These are phyloP conservation scores for Psammodynastes pulverulentus DNA, from an alignment of 2,113 vertebrate species.

Conservation along the genomic window DNA sequence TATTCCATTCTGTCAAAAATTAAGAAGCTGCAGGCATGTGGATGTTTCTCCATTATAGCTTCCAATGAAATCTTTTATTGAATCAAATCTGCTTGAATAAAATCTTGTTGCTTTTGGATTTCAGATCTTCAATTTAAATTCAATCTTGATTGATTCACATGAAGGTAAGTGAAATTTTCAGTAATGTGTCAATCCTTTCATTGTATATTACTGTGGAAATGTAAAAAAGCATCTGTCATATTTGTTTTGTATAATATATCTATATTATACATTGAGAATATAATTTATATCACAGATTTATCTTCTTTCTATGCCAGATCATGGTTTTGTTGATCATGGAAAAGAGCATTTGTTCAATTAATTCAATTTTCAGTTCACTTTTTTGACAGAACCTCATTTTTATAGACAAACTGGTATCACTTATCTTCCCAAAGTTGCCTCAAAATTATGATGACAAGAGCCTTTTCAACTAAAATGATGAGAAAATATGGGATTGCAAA, in stretches of 20 bases:
- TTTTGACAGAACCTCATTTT: background rate
- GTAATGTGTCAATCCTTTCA: background rate
- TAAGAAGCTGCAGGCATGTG: background rate
- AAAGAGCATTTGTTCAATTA: background rate
- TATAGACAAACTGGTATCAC: background rate
- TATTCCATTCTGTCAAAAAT: background rate
- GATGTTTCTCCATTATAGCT: background rate
- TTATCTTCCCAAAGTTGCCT: background rate
- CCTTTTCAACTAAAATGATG: background rate
- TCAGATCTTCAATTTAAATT: background rate
- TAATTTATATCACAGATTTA: background rate
- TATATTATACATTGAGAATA: background rate
- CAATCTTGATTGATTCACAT: background rate
- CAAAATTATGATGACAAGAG: background rate
- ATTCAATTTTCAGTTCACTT: conserved; percentile 1
- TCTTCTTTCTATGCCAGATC: background rate
- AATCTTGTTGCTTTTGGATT: background rate
- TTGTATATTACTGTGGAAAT: background rate
- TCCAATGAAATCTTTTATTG: background rate
- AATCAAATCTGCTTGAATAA: background rate
- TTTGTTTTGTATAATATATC: background rate
- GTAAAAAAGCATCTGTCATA: background rate
- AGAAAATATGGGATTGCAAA: background rate
- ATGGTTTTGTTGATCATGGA: background rate
- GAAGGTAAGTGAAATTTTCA: background rate